Evolutionary conservation across 37 sponge, comb jelly and placozoan genomes (phyloP).

Genomic region (Agelas oroides): DNA sequence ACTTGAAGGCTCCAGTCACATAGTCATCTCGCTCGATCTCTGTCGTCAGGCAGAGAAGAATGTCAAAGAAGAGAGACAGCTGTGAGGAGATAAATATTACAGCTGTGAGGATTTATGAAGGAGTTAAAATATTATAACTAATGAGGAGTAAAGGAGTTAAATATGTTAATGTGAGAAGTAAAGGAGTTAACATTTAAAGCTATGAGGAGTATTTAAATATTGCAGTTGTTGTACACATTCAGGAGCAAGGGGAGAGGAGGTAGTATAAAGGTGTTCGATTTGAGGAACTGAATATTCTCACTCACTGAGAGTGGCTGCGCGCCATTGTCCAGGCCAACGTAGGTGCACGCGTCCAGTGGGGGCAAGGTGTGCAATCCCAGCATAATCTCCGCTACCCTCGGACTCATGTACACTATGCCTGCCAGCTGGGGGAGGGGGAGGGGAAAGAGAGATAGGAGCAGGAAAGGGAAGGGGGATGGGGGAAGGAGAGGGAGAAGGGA

Average conservation of each 20-base stretch:
- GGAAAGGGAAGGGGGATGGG: neutral
- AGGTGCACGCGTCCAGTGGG: constrained; percentile 89
- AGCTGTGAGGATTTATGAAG: too few relatives aligned
- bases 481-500: neutral
- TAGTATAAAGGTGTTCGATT: too few relatives aligned
- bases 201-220: too few relatives aligned
- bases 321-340: constrained; percentile 88
- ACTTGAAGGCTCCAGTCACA: constrained; percentile 48
- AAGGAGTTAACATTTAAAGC: too few relatives aligned
- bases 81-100: constrained; percentile 2
- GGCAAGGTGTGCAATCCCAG: constrained; percentile 64
- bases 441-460: neutral
- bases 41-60: constrained; percentile 78
- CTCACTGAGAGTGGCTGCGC: constrained; percentile 82
- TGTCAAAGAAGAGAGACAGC: constrained; percentile 93
- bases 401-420: constrained; percentile 77
- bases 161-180: too few relatives aligned
- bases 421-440: constrained; percentile 39
- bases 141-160: too few relatives aligned
- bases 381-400: constrained; percentile 48
- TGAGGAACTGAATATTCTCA: too few relatives aligned
- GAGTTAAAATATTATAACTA: too few relatives aligned
- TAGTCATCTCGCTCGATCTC: constrained; percentile 67
- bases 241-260: too few relatives aligned
- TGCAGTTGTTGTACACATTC: too few relatives aligned